Conservation (phyloP, 2,113 vertebrate species). For the Pterocles gutturalis region DNA sequence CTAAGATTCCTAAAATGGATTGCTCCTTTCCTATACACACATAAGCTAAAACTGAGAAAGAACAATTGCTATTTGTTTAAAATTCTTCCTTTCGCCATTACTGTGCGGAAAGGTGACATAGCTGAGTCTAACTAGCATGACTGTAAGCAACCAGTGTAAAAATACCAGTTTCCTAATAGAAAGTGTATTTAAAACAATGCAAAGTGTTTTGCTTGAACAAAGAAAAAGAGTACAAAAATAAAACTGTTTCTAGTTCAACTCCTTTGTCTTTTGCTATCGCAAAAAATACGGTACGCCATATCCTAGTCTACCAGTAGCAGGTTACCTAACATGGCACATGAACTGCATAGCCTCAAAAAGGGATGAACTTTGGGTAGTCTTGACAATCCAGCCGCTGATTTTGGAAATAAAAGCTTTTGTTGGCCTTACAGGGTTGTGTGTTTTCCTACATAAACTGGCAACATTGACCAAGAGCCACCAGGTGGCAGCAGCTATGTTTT, state of each 20-base stretch:
- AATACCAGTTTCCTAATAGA: neutral
- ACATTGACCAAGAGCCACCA: neutral
- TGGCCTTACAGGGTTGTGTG: rapidly evolving
- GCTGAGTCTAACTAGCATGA: neutral
- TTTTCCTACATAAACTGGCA: neutral
- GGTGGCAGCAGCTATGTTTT: neutral
- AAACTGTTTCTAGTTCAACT: neutral
- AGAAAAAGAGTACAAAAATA: neutral
- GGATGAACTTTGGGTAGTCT: neutral
- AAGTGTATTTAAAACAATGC: neutral
- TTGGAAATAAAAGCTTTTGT: neutral
- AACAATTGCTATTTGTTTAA: neutral
- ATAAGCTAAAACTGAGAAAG: neutral
- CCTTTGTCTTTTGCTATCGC: neutral
- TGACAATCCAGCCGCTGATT: neutral
- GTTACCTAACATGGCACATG: neutral
- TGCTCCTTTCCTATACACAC: neutral
- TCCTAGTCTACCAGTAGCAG: neutral
- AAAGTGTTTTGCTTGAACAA: neutral
- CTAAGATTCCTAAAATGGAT: neutral
- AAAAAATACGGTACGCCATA: neutral
- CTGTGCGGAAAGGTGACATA: neutral
- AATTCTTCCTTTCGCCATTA: neutral
- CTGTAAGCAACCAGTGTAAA: neutral
- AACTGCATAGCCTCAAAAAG: neutral